Evolutionary conservation across 2,797 vertebrate species (phyloP), one percentile per base, ranked within the genome.

Genomic region (Acridotheres tristis): DNA sequence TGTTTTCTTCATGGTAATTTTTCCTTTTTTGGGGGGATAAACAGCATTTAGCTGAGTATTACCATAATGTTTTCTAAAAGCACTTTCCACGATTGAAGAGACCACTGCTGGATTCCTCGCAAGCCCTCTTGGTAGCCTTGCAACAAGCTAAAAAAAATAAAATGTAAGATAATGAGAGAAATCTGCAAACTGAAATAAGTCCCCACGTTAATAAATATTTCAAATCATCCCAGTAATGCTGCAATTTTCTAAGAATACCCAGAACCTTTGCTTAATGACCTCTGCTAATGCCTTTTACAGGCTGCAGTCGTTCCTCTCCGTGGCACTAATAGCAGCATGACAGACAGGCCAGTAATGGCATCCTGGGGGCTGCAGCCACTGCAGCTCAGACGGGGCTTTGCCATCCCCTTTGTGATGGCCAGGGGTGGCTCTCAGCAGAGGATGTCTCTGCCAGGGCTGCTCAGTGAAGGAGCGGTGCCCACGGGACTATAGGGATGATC

Each of bases 171-270:
- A 92, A 76, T 72, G 82, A 91, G 23, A 92, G 73, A 88, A 95
- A 91, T 93, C 91, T 78, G 47, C 85, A 91, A 94, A 86, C 42
- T 85, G 78, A 72, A 74, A 89, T 88, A 90, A 94, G 87, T 67
- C 73, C 85, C 76, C 42, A 59, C 0, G 0, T 92, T 86, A 92
- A 96, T 97, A 96, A 96, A 97, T 97, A 96, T 96, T 96, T 96
- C 83, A 97, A 84, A 62, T 88, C 82, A 93, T 86, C 91, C 85
- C 83, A 67, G 88, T 95, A 96, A 94, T 93, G 92, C 77, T 90
- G 83, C 1, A 69, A 95, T 96, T 96, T 96, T 94, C 95, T 96
- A 96, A 95, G 92, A 96, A 96, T 95, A 96, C 77, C 30, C 76
- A 86, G 83, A 94, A 86, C 63, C 76, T 73, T 84, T 94, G 85